Percentiles rank a stretch among this genome's conserved stretches.
Evolutionary conservation across 2,113 vertebrate genomes (phyloP).

Genomic region (Python bivittatus): DNA sequence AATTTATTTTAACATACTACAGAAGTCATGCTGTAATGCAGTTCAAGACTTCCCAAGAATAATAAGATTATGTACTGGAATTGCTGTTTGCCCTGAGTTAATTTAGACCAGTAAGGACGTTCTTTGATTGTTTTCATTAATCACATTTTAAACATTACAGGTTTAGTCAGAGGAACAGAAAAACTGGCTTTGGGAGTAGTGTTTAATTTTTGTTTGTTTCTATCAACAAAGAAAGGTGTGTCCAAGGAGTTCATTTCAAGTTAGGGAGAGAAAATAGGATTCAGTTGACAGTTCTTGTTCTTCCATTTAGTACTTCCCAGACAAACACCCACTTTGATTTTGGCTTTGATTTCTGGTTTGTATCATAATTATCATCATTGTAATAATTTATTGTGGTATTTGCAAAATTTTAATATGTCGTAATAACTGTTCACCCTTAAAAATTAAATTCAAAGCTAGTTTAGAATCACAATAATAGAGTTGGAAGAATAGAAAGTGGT

Average conservation of each 20-base stretch:
- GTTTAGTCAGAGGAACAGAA: not conserved
- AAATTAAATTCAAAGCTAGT: not conserved
- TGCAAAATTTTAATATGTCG: not conserved
- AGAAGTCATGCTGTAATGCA: not conserved
- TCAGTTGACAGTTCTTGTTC: not conserved
- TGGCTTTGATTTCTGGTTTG: not conserved
- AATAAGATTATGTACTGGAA: not conserved
- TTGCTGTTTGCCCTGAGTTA: not conserved
- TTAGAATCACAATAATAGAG: not conserved
- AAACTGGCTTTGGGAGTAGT: slow-evolving; percentile 15
- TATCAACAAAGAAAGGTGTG: slow-evolving; percentile 6
- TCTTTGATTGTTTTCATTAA: not conserved
- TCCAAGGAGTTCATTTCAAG: slow-evolving; percentile 8
- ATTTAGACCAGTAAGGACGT: not conserved
- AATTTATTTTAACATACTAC: not conserved
- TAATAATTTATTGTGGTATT: not conserved
- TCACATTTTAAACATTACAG: not conserved
- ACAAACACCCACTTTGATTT: not conserved
- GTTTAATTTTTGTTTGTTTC: not conserved
- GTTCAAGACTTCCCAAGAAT: not conserved
- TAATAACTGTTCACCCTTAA: not conserved
- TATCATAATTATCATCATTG: not conserved
- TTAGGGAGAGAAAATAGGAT: not conserved
- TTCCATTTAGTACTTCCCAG: not conserved
- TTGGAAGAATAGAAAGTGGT: not conserved